These are phyloP conservation scores for Melierax canorus DNA, from an alignment of 2,113 vertebrate species.

Conservation along the genomic window DNA sequence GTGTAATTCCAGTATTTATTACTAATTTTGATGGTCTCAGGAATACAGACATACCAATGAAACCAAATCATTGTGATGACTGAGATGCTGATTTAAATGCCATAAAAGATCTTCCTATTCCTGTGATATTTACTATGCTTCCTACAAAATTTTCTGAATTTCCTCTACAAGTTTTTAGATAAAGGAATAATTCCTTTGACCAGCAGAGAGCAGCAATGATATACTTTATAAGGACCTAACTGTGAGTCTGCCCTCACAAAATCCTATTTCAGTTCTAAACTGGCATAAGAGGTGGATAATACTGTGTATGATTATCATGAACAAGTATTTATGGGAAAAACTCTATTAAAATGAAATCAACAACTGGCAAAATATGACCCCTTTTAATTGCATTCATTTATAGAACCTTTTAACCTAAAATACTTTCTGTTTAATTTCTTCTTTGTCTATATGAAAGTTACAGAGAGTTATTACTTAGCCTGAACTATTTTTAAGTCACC, in stretches of 20 bases:
- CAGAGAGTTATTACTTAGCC: neutral
- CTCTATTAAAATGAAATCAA: neutral
- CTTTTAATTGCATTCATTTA: neutral
- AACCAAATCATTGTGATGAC: neutral
- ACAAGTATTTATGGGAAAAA: neutral
- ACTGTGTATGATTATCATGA: neutral
- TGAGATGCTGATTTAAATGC: neutral
- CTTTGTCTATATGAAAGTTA: neutral
- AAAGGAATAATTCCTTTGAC: conserved; percentile 59
- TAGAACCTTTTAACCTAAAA: neutral
- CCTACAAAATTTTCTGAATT: neutral
- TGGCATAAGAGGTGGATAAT: neutral
- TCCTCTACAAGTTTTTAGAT: neutral
- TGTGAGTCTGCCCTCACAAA: neutral
- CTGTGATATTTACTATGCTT: neutral
- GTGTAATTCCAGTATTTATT: neutral
- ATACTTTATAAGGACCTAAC: neutral
- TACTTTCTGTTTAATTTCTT: neutral
- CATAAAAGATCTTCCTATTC: neutral
- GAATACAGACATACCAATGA: neutral
- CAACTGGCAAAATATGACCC: neutral
- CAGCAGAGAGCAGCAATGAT: conserved; percentile 80
- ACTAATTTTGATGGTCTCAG: neutral
- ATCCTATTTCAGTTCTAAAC: neutral
- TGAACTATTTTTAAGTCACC: neutral